Evolutionary conservation across 2,888 invertebrate genomes (phyloP).

Genomic region (Limnephilus auricula): DNA sequence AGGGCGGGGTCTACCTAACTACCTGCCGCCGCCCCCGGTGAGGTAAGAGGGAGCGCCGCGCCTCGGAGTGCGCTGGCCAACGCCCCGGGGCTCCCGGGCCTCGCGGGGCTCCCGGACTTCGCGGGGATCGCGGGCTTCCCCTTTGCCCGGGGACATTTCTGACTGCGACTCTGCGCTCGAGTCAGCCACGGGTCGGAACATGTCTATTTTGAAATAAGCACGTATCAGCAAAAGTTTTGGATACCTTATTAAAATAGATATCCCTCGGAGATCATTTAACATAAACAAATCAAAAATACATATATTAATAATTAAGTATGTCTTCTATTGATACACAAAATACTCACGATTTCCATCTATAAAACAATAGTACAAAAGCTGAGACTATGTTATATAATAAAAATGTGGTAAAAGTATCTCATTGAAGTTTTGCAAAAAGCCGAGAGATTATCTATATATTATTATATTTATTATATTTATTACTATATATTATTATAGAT

Average conservation of each 20-base stretch:
- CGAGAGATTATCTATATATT: not conserved
- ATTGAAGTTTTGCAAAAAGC: not conserved
- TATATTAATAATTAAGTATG: not conserved
- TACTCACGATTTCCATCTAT: not conserved
- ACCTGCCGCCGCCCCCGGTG: constrained; percentile 62
- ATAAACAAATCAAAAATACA: not conserved
- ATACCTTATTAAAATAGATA: not conserved
- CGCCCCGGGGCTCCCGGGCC: constrained; percentile 46
- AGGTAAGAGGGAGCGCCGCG: constrained; percentile 52
- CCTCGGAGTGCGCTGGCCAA: constrained; percentile 31
- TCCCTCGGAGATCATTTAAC: not conserved
- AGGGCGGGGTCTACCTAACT: constrained; percentile 64
- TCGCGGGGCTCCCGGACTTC: constrained; percentile 42
- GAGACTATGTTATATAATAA: not conserved
- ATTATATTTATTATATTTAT: no score
- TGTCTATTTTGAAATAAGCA: constrained; percentile 68
- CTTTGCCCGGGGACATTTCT: constrained; percentile 67
- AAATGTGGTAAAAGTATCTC: not conserved
- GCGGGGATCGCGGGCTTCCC: constrained; percentile 66
- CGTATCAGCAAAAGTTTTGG: not conserved
- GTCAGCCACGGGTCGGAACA: constrained; percentile 73
- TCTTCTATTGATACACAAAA: not conserved
- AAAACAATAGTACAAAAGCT: not conserved
- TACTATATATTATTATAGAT: no score
- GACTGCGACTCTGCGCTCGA: constrained; percentile 73